These are phyloP conservation scores for Melanocharis versteri DNA, from an alignment of 2,113 vertebrate species.

Conservation along the genomic window DNA sequence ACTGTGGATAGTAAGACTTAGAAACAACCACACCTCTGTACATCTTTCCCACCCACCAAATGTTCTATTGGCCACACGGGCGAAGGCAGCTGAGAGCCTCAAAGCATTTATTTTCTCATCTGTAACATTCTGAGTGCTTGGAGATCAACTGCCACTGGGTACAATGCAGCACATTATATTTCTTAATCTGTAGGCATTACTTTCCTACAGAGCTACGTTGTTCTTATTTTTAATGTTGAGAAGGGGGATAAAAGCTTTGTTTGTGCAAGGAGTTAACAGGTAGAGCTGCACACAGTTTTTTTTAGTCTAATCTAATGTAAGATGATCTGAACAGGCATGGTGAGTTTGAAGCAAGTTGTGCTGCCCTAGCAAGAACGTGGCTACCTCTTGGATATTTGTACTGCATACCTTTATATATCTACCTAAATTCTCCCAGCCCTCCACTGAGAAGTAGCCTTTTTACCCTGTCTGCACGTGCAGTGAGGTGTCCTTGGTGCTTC, in stretches of 20 bases:
- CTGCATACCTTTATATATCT: neutral
- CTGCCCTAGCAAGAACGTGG: neutral
- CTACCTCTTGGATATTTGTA: neutral
- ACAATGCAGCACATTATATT: neutral
- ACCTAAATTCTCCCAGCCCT: neutral
- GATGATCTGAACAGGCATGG: neutral
- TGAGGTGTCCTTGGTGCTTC: neutral
- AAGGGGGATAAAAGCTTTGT: neutral
- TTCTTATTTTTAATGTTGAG: neutral
- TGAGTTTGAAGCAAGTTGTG: constrained; percentile 20
- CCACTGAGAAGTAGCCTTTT: neutral
- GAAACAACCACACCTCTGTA: neutral
- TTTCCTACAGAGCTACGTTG: neutral
- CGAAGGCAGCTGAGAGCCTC: neutral
- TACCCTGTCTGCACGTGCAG: neutral
- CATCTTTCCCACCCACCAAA: neutral
- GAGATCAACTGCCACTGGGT: neutral
- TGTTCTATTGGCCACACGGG: neutral
- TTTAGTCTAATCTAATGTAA: neutral
- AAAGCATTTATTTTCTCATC: neutral
- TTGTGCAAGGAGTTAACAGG: neutral
- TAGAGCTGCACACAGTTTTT: neutral
- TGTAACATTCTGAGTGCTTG: neutral
- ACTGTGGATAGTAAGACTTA: neutral
- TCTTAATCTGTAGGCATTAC: neutral